Base-by-base conservation (phyloP, 2,113 vertebrate species). In the Gobio gobio region DNA sequence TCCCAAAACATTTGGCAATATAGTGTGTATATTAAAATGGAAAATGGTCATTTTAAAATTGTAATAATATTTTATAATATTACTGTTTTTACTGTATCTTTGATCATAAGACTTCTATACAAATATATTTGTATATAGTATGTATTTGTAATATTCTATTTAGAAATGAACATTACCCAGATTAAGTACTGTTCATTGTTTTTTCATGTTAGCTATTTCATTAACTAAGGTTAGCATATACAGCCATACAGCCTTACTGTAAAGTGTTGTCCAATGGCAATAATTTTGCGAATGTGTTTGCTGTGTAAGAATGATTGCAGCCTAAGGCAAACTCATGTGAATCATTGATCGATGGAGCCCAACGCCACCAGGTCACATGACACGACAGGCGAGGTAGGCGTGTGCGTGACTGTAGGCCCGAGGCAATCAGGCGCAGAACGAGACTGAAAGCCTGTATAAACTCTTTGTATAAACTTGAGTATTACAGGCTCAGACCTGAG, bases 271-370 rank as follows among this genome's bases (percentile, higher is more conserved):
- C 43, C 43, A 24, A 12, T 47, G 70, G 40, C 12, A 47, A 73
- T 2, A 54, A 29, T 33, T 76, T 47, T 64, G 58, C 66, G 16
- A 66, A 33, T 9, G 54, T 61, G 43, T 45, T 10, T 18, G 40
- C 47, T 10, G 2, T 74, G 59, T 40, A 51, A 68, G 47, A 54
- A 86, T 70, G 61, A 33, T 6, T 78, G 29, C 24, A 68, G 59
- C 76, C 47, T n/a, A 49, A 18, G 36, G 77, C 29, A 5, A 58
- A 20, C 51, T 89, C 87, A 72, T 78, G 82, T 84, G 70, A 88
- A 56, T 29, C 18, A 26, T 51, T 76, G 56, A 86, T 43, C 66
- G 12, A 51, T 68, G 10, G 16, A 61, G 58, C 29, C 64, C 22
- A 43, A 22, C 64, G 47, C 70, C 22, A 59, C 66, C 36, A n/a